Evolutionary conservation across 1,140 invertebrate species (phyloP).

Genomic region (Trypoxylus dichotomus): DNA sequence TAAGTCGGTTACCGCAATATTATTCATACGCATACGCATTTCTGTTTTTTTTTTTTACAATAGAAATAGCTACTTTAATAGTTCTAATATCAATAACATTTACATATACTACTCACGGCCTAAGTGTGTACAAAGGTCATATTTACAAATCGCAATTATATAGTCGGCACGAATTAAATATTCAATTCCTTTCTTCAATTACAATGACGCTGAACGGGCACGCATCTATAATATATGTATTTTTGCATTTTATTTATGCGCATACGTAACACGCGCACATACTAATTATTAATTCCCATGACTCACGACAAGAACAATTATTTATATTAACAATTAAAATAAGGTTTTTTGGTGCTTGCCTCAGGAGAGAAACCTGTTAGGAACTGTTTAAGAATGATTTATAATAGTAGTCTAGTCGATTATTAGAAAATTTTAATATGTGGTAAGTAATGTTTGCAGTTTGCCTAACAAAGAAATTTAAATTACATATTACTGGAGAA

Average conservation of each 20-base stretch:
- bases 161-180: conserved; percentile 1
- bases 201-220: conserved; percentile 5
- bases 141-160: neutral
- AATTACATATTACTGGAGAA: too few species aligned
- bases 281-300: neutral
- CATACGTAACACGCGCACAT: neutral
- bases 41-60: neutral
- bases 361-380: neutral
- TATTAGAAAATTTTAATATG: too few species aligned
- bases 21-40: neutral
- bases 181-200: conserved; percentile 20
- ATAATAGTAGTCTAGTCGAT: too few species aligned
- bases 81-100: neutral
- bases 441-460: too few species aligned
- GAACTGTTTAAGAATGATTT: too few species aligned
- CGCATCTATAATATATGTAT: conserved; percentile 1
- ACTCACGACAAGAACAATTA: conserved; percentile 4
- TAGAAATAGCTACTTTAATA: neutral
- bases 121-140: neutral
- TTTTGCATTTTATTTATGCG: neutral
- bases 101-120: neutral
- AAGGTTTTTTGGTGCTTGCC: neutral
- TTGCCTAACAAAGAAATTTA: too few species aligned
- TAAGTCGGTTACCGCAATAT: neutral
- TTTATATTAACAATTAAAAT: conserved; percentile 13